Percentiles rank a stretch among this genome's conserved stretches.
Conservation (phyloP, 2,797 vertebrate genomes). For the Mallotus villosus region DNA sequence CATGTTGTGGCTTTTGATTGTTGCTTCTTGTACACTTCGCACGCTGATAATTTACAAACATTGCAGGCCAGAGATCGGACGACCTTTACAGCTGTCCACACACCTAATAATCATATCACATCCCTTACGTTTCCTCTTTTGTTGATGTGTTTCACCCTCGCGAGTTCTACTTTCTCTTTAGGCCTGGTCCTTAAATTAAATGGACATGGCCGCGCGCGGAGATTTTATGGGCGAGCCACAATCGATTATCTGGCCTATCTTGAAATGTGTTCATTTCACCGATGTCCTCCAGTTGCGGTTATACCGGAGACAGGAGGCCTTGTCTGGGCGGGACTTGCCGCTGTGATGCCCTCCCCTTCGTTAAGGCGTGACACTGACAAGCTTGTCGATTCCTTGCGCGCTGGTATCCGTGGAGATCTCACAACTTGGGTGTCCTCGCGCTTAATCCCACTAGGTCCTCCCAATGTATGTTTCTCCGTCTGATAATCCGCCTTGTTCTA, state of each 20-base stretch:
- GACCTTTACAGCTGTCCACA: slow-evolving; percentile 41
- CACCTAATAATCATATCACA: slow-evolving; percentile 47
- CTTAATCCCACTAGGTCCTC: slow-evolving; percentile 61
- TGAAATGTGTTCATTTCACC: slow-evolving; percentile 66
- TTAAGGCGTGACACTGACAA: slow-evolving; percentile 50
- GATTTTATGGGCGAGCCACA: slow-evolving; percentile 31
- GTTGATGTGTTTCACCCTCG: slow-evolving; percentile 37
- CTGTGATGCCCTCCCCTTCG: slow-evolving; percentile 43
- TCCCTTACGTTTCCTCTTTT: slow-evolving; percentile 42
- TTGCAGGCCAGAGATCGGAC: slow-evolving; percentile 30
- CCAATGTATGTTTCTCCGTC: slow-evolving; percentile 51
- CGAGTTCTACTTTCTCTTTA: slow-evolving; percentile 3
- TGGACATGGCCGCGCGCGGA: slow-evolving; percentile 3
- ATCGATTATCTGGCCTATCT: slow-evolving; percentile 55
- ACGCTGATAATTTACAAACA: slow-evolving; percentile 43
- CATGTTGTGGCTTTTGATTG: too few species aligned
- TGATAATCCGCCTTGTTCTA: slow-evolving; percentile 70
- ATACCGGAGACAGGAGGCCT: slow-evolving; percentile 57
- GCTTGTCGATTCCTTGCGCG: slow-evolving; percentile 56
- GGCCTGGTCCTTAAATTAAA: slow-evolving; percentile 22
- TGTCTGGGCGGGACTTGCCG: slow-evolving; percentile 34
- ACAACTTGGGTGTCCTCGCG: slow-evolving; percentile 76
- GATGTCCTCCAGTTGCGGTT: slow-evolving; percentile 62
- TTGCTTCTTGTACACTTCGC: slow-evolving; percentile 21
- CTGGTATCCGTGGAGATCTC: slow-evolving; percentile 66